Conservation (phyloP, 2,888 invertebrate species). For the Muscina levida region DNA sequence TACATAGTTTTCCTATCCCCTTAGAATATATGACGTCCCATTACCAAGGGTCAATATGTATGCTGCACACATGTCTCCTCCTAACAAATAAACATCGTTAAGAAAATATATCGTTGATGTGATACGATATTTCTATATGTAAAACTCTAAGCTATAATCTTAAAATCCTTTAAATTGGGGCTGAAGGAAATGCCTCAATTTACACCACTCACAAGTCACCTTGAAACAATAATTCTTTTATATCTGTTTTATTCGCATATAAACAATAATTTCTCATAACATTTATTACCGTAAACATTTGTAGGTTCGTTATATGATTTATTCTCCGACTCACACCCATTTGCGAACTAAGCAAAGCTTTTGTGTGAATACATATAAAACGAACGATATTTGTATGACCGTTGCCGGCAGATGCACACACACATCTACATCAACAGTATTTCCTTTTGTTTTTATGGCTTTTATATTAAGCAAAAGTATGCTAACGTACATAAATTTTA, state of each 20-base stretch:
- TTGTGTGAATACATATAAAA: no score
- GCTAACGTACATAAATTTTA: conserved; percentile 50
- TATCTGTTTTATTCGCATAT: conserved; percentile 18
- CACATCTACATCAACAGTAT: conserved; percentile 27
- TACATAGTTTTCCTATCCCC: no score
- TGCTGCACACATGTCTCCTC: no score
- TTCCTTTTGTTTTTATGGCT: conserved; percentile 50
- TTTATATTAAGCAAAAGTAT: conserved; percentile 52
- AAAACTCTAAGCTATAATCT: no score
- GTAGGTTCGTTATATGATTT: conserved; percentile 56
- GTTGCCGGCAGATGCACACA: not conserved
- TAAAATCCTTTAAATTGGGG: no score
- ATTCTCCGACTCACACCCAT: conserved; percentile 18
- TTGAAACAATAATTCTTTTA: conserved; percentile 31
- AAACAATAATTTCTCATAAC: conserved; percentile 35
- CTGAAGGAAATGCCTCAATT: not conserved
- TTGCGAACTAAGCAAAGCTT: no score
- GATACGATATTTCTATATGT: no score
- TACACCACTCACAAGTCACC: conserved; percentile 39
- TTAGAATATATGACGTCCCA: no score
- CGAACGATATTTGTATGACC: no score
- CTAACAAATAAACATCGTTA: no score
- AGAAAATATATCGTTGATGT: no score
- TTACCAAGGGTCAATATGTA: no score
- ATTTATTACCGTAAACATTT: conserved; percentile 50